Base-by-base conservation (phyloP, 2,113 vertebrate genomes). In the Solea senegalensis region DNA sequence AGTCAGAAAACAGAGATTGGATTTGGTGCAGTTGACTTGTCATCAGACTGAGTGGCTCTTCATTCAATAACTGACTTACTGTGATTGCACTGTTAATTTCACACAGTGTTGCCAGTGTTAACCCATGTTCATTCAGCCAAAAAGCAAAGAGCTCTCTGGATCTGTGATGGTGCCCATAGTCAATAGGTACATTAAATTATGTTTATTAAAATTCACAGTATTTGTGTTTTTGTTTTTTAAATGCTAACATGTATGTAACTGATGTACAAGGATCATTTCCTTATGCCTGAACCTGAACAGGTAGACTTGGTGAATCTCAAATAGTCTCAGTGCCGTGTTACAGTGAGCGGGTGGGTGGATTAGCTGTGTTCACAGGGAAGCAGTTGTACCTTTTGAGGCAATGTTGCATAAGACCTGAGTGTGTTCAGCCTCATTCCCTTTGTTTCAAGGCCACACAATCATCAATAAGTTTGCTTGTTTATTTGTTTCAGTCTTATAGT, bases 1-100 rank as follows among this genome's bases (percentile, higher is more conserved):
- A 39, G 43, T n/a, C n/a, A 43, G 28, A 40, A 16, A 52, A 15
- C 40, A 8, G 26, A 67, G 15, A 46, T 9, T 57, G 45, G 13
- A 74, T 63, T 68, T 66, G 10, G 14, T 26, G 49, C 57, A 44
- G n/a, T 11, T 61, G 57, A 68, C 34, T 28, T 15, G 49, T 43
- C 48, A 49, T 28, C 13, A 64, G 21, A 55, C 11, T 27, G 16
- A 44, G n/a, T 45, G 50, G 27, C 51, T 26, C 21, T 21, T 21
- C 21, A 21, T 1, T 21, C 21, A 21, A 34, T 34, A 34, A 34
- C 34, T 34, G 34, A 34, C 4, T 70, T 46, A 28, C 7, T 26
- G 12, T 48, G 8, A 7, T 13, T 65, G 66, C 53, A 14, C 44
- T 58, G 51, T 46, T 62, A 16, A 61, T 59, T 62, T 73, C 55